Evolutionary conservation across 2,797 vertebrate genomes (phyloP).

Genomic region (Lutjanus argentimaculatus): DNA sequence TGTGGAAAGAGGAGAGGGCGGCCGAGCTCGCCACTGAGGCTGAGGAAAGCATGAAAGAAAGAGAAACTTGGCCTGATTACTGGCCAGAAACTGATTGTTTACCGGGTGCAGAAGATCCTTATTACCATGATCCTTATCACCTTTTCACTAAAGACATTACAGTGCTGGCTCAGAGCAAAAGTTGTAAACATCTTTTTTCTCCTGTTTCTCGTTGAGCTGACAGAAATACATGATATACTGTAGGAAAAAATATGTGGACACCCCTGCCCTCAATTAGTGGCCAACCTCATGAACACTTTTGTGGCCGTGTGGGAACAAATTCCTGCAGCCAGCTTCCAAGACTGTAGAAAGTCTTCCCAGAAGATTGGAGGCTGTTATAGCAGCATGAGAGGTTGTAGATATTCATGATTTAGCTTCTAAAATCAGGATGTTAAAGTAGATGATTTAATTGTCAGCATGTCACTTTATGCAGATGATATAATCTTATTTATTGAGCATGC

Average conservation of each 20-base stretch:
- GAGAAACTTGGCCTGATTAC: slow-evolving; percentile 26
- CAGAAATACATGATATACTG: not conserved
- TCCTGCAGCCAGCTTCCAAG: too few species aligned
- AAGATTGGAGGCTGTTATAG: too few species aligned
- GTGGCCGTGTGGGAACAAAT: too few species aligned
- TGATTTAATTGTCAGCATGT: too few species aligned
- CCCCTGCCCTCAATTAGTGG: too few species aligned
- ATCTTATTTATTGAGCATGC: too few species aligned
- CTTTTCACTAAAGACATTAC: slow-evolving; percentile 22
- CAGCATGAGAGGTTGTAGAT: too few species aligned
- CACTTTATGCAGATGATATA: too few species aligned
- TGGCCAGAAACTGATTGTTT: slow-evolving; percentile 22
- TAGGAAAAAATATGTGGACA: not conserved
- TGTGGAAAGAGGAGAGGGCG: slow-evolving; percentile 67
- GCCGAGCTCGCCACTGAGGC: slow-evolving; percentile 47
- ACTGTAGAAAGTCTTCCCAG: too few species aligned
- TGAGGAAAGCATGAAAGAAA: slow-evolving; percentile 49
- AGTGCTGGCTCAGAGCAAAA: slow-evolving; percentile 4
- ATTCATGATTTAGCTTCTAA: too few species aligned
- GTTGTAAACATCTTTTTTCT: slow-evolving; percentile 3
- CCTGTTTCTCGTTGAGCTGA: not conserved
- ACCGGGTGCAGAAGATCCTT: slow-evolving; percentile 14
- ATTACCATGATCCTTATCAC: not conserved
- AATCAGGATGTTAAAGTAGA: too few species aligned
- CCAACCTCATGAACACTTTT: too few species aligned